phyloP scores from a whole-genome alignment of 2,888 invertebrate genomes.

The Hirtodrosophila trivittata region DNA sequence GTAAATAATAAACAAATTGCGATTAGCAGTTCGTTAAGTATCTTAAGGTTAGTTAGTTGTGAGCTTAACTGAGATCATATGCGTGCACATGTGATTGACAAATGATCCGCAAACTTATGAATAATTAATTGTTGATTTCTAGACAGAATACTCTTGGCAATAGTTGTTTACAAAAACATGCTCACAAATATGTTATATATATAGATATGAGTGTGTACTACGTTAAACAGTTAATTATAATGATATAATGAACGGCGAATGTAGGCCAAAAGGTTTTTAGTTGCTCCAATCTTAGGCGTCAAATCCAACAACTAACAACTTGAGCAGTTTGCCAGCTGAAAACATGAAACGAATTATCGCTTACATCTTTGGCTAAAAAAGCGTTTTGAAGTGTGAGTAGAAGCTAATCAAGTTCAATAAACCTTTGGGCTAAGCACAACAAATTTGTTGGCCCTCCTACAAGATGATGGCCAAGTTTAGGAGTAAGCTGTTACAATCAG shows the following conservation, averaged over 20 bases:
- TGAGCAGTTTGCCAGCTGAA: slow-evolving; percentile 24
- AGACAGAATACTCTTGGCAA: slow-evolving; percentile 5
- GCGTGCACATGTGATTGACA: slow-evolving; percentile 28
- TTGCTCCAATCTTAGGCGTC: slow-evolving; percentile 28
- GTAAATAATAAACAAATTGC: slow-evolving; percentile 6
- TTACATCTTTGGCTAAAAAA: slow-evolving; percentile 10
- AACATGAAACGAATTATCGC: slow-evolving; percentile 13
- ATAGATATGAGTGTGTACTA: neutral
- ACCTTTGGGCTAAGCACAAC: slow-evolving; percentile 23
- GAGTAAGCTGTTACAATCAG: slow-evolving; percentile 47
- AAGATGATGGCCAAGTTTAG: neutral
- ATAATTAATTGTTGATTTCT: slow-evolving; percentile 28
- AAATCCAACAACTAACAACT: slow-evolving; percentile 29
- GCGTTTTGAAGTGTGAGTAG: slow-evolving; percentile 1
- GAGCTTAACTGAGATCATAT: slow-evolving; percentile 11
- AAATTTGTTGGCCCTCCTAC: slow-evolving; percentile 21
- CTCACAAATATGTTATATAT: neutral
- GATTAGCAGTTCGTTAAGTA: slow-evolving; percentile 11
- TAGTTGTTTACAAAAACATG: slow-evolving; percentile 12
- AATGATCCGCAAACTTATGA: slow-evolving; percentile 32
- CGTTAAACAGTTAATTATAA: slow-evolving; percentile 21
- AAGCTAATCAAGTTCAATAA: slow-evolving; percentile 57
- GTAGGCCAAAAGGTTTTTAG: slow-evolving; percentile 39
- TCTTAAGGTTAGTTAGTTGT: slow-evolving; percentile 7
- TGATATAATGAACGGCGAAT: slow-evolving; percentile 23